Conservation (phyloP, 2,797 vertebrate species). For the Crenichthys baileyi region DNA sequence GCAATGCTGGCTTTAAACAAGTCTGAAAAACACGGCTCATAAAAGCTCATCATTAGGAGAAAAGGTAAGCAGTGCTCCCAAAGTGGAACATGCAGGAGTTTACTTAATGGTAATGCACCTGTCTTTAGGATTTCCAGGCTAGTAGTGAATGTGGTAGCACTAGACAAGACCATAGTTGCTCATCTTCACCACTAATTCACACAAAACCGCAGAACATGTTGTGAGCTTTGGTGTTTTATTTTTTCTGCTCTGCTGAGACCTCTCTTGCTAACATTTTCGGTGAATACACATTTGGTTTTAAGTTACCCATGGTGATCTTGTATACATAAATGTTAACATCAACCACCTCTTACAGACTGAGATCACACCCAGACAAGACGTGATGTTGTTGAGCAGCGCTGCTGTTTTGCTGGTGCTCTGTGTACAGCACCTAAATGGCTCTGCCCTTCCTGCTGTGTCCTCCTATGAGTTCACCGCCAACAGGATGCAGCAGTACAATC, state of each 20-base stretch:
- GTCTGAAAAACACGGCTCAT: constrained; percentile 1
- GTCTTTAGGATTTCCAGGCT: too few species aligned
- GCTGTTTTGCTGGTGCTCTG: constrained; percentile 64
- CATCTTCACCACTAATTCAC: not conserved
- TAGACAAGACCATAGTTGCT: not conserved
- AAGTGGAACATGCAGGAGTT: not conserved
- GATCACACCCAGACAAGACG: constrained; percentile 4
- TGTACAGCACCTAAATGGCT: constrained; percentile 59
- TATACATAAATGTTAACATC: not conserved
- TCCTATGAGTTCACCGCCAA: constrained; percentile 84
- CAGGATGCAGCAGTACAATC: constrained; percentile 85
- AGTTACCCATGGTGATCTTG: not conserved
- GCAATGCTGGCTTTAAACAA: constrained; percentile 14
- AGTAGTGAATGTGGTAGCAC: too few species aligned
- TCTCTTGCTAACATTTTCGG: not conserved
- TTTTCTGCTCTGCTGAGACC: not conserved
- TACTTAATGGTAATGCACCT: not conserved
- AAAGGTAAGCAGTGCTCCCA: constrained; percentile 51
- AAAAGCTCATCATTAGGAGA: constrained; percentile 25
- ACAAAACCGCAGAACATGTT: not conserved
- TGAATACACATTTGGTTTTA: not conserved
- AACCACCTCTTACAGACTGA: constrained; percentile 16
- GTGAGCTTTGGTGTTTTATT: not conserved
- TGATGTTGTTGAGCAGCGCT: constrained; percentile 50
- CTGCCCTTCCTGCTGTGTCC: constrained; percentile 70